Base-by-base conservation (phyloP, 2,797 vertebrate genomes). In the Bovichtus variegatus region DNA sequence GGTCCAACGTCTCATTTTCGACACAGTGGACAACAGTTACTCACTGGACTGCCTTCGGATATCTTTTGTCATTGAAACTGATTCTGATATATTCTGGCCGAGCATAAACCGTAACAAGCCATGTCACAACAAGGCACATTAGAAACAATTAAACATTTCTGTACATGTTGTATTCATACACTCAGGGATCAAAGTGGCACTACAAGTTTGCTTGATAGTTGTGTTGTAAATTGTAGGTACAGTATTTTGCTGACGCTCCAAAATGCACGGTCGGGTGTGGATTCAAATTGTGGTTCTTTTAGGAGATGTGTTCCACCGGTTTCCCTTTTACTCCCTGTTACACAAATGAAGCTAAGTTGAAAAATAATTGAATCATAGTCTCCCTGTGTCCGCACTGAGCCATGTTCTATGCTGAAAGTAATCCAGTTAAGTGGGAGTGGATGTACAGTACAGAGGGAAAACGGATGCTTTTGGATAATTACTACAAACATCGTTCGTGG, bases 381-480 rank as follows among this genome's bases (percentile, higher is more conserved):
- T 23, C 38, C 34, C 53, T 71, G 66, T 71, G 55, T 76, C 70
- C 6, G 3, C 25, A 44, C 29, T 31, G 44, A 74, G 43, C 46
- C 47, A 23, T 62, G 70, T 63, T 59, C 68, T 49, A 2, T 69
- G 50, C 50, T 43, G 25, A n/a, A 13, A 36, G 50, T 87, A 83
- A 93, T 89, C 66, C 47, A 40, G 67, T 89, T 90, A 87, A 88
- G 81, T 75, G 61, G 40, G 47, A 55, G 55, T 72, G 63, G 59
- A 76, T 21, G n/a, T n/a, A n/a, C n/a, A n/a, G 71, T 60, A n/a
- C 27, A 60, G 54, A 15, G 27, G 66, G 71, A 21, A 80, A 74
- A 55, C 78, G 59, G 61, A 90, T 82, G 73, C 86, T 89, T 90
- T 84, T 83, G 25, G 83, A 64, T 85, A 80, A 89, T 88, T 86